Conservation (phyloP, 2,888 invertebrate genomes). For the Drosophila parthenogenetica region DNA sequence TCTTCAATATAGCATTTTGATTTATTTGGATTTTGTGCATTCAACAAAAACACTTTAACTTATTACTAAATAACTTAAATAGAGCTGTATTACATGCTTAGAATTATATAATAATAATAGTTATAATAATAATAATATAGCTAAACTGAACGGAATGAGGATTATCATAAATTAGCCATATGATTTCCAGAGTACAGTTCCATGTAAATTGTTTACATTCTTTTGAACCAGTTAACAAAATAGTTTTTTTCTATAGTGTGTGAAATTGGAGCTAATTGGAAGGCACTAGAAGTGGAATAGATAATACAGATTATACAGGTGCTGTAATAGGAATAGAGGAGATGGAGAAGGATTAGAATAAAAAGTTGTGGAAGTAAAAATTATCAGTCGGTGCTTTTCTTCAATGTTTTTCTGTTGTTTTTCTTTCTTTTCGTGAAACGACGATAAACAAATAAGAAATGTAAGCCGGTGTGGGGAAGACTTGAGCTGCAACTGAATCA, state of each 20-base stretch:
- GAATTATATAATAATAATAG: slow-evolving; percentile 61
- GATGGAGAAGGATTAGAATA: slow-evolving; percentile 19
- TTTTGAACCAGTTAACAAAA: slow-evolving; percentile 29
- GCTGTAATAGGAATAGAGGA: slow-evolving; percentile 19
- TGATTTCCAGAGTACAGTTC: slow-evolving; percentile 31
- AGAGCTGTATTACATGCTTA: slow-evolving; percentile 63
- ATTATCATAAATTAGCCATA: slow-evolving; percentile 39
- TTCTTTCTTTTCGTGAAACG: slow-evolving; percentile 29
- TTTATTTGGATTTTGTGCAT: slow-evolving; percentile 67
- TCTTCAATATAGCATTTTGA: slow-evolving; percentile 36
- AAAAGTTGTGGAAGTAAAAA: slow-evolving; percentile 60
- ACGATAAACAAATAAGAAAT: slow-evolving; percentile 33
- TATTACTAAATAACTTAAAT: slow-evolving; percentile 75
- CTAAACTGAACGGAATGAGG: slow-evolving; percentile 67
- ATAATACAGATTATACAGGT: slow-evolving; percentile 35
- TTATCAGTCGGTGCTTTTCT: slow-evolving; percentile 72
- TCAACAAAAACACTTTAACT: slow-evolving; percentile 67
- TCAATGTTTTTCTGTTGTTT: slow-evolving; percentile 13
- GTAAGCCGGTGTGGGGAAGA: slow-evolving; percentile 25
- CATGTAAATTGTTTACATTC: slow-evolving; percentile 27
- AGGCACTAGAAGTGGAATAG: slow-evolving; percentile 65
- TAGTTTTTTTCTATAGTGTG: slow-evolving; percentile 25
- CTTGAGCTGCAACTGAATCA: slow-evolving; percentile 43
- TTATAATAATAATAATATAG: slow-evolving; percentile 31
- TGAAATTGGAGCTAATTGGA: slow-evolving; percentile 41